Evolutionary conservation across 2,113 vertebrate species (phyloP).

Genomic region (Hippocampus guttulatus): DNA sequence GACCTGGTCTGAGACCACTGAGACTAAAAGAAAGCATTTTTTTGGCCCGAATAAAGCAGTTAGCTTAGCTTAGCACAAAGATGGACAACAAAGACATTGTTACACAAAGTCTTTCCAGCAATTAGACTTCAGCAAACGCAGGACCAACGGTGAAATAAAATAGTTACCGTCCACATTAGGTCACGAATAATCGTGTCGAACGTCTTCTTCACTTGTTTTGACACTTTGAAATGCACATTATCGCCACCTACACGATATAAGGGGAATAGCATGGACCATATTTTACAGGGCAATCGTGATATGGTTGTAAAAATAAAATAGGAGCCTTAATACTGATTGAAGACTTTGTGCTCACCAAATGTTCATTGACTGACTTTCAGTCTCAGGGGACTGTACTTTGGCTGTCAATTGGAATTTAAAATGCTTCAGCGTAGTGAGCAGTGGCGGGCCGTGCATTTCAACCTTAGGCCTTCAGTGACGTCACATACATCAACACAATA

Average conservation of each 20-base stretch:
- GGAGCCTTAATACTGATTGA: too few relatives aligned
- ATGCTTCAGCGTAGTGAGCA: too few relatives aligned
- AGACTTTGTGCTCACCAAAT: too few relatives aligned
- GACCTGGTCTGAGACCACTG: not conserved
- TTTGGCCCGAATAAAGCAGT: not conserved
- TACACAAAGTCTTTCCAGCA: not conserved
- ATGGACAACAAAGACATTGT: not conserved
- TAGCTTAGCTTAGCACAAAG: not conserved
- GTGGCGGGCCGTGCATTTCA: too few relatives aligned
- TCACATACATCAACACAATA: too few relatives aligned
- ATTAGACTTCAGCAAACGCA: not conserved
- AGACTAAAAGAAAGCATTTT: conserved; percentile 8
- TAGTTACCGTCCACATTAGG: not conserved
- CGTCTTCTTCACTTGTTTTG: not conserved
- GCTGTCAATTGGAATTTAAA: too few relatives aligned
- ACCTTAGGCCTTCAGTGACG: too few relatives aligned
- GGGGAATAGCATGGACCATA: not conserved
- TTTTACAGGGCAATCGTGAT: too few relatives aligned
- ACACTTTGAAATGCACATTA: not conserved
- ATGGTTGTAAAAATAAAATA: too few relatives aligned
- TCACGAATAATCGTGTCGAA: not conserved
- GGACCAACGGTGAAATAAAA: not conserved
- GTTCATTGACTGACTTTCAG: too few relatives aligned
- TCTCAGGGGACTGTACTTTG: too few relatives aligned
- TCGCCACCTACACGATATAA: not conserved